Evolutionary conservation across 1,140 invertebrate genomes (phyloP), one percentile per base, ranked within the genome.

Genomic region (Maconellicoccus hirsutus): DNA sequence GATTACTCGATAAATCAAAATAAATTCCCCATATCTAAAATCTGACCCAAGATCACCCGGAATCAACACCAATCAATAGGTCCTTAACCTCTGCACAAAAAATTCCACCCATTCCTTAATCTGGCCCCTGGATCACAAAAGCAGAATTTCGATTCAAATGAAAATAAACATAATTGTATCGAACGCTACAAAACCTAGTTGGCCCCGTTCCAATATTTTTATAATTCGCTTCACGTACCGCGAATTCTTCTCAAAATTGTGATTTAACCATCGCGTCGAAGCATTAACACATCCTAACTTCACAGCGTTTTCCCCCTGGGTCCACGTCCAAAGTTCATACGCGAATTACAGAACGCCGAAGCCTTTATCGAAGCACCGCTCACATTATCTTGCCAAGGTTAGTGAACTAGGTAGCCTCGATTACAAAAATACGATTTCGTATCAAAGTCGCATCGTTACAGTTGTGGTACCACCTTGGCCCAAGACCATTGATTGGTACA

Each of bases 381-480:
- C 26, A 82, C 83, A 23, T 80, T 93, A 59, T 84, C 84, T 72
- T 90, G 90, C 77, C 86, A 89, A 83, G 86, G 87, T 89, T 82
- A 80, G 77, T 76, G 26, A 61, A 52, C 42, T 52, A n/a, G n/a
- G n/a, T n/a, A n/a, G n/a, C n/a, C n/a, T n/a, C 16, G 6, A 19
- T 19, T 3, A 52, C 12, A 8, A 22, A 21, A 74, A 71, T 33
- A 71, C 10, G 27, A n/a, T n/a, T n/a, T n/a, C n/a, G n/a, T n/a
- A n/a, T 16, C 61, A 26, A 66, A 6, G 1, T 25, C 19, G 22
- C 22, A 25, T 25, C 61, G 2, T 78, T 77, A 59, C 72, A 88
- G 87, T 92, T 63, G 84, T 86, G 74, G 89, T 91, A 69, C 90
- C 90, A 42, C 90, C 91, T 1, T 91, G 89, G 89, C 90, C 90